Conservation (phyloP, 2,888 invertebrate genomes). For the Fissipunctia ypsillon region DNA sequence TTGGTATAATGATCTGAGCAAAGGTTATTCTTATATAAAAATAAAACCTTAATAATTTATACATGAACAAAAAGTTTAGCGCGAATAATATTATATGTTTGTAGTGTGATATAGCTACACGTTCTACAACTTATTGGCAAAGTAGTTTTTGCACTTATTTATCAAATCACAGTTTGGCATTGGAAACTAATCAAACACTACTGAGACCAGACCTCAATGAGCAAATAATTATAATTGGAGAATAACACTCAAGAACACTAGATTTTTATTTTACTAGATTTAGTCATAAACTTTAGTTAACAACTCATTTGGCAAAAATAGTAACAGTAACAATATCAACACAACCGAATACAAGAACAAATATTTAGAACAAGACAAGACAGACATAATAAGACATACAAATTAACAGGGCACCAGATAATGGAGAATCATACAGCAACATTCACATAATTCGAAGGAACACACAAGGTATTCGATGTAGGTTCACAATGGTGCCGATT, state of each 20-base stretch:
- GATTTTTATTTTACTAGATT: background rate
- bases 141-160: constrained; percentile 13
- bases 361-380: constrained; percentile 2
- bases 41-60: background rate
- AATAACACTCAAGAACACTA: background rate
- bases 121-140: background rate
- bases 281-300: background rate
- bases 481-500: too few species aligned
- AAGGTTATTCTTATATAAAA: constrained; percentile 21
- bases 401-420: background rate
- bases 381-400: background rate
- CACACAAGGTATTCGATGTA: background rate
- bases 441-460: constrained; percentile 15
- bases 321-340: background rate
- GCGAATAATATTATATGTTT: constrained; percentile 3
- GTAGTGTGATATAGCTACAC: background rate
- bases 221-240: constrained; percentile 10
- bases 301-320: background rate
- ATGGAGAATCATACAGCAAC: background rate
- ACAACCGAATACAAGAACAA: constrained; percentile 1
- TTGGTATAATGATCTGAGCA: constrained; percentile 17
- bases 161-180: background rate
- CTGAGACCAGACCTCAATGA: constrained; percentile 4
- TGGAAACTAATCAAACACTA: constrained; percentile 21
- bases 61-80: background rate